phyloP scores from a whole-genome alignment of 2,797 vertebrate genomes.

The Lagorchestes hirsutus region DNA sequence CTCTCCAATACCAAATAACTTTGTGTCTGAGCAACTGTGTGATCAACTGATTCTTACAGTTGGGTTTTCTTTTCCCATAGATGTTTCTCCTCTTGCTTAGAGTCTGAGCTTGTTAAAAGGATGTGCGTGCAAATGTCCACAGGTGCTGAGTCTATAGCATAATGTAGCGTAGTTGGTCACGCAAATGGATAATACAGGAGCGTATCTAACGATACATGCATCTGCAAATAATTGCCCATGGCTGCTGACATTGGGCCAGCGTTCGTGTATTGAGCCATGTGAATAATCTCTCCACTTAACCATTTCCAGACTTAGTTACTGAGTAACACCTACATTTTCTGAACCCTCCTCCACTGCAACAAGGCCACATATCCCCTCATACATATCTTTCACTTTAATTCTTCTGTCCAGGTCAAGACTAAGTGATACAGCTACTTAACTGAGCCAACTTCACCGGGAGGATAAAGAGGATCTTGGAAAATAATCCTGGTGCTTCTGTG shows the following conservation, averaged over 20 bases:
- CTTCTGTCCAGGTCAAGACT: slow-evolving; percentile 25
- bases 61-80: slow-evolving; percentile 41
- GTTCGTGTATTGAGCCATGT: background rate
- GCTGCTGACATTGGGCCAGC: slow-evolving; percentile 44
- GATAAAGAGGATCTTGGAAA: background rate
- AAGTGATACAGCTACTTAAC: slow-evolving; percentile 4
- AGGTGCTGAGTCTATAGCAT: slow-evolving; percentile 61
- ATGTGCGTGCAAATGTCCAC: slow-evolving; percentile 65
- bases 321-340: slow-evolving; percentile 20
- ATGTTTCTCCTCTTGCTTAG: background rate
- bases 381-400: slow-evolving; percentile 27
- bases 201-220: slow-evolving; percentile 11
- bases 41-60: background rate
- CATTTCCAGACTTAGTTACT: slow-evolving; percentile 48
- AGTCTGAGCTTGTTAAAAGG: slow-evolving; percentile 66
- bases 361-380: background rate
- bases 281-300: slow-evolving; percentile 30
- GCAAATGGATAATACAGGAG: slow-evolving; percentile 56
- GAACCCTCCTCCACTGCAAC: background rate
- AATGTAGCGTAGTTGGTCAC: slow-evolving; percentile 3
- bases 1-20: background rate
- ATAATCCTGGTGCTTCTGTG: background rate
- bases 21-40: background rate
- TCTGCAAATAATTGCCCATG: slow-evolving; percentile 55
- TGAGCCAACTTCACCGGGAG: background rate